These are phyloP conservation scores for Agrilus planipennis DNA, from an alignment of 1,140 invertebrate genomes.

Conservation along the genomic window DNA sequence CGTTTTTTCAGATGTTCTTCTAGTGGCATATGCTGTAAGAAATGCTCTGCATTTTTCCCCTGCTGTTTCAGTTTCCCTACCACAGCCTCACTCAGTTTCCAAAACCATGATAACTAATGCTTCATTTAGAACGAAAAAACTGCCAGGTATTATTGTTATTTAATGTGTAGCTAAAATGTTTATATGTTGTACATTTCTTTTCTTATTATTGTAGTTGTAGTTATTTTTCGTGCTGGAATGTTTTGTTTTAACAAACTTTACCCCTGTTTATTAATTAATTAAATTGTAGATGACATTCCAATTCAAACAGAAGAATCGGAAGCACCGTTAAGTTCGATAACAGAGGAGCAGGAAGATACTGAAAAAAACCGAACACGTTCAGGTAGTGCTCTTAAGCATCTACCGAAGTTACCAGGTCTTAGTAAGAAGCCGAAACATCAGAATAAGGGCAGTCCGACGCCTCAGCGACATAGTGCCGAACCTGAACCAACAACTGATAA, in stretches of 20 bases:
- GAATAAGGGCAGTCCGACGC: slow-evolving; percentile 20
- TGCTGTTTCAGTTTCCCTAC: slow-evolving; percentile 38
- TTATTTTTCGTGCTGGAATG: too few species aligned
- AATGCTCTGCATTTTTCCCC: slow-evolving; percentile 57
- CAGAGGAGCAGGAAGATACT: slow-evolving; percentile 29
- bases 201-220: too few species aligned
- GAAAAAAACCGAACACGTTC: slow-evolving; percentile 15
- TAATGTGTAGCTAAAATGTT: too few species aligned
- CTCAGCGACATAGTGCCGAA: slow-evolving; percentile 15
- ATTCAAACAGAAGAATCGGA: slow-evolving; percentile 27
- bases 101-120: slow-evolving; percentile 96
- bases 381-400: slow-evolving; percentile 27
- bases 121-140: slow-evolving; percentile 89
- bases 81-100: slow-evolving; percentile 65
- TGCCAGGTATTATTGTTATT: slow-evolving; percentile 74
- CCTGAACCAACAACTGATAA: slow-evolving; percentile 12
- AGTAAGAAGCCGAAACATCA: slow-evolving; percentile 30
- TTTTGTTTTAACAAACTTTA: too few species aligned
- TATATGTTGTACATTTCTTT: too few species aligned
- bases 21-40: slow-evolving; percentile 79
- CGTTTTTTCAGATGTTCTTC: slow-evolving; percentile 54
- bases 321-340: slow-evolving; percentile 28
- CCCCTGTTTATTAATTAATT: too few species aligned
- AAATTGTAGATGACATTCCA: slow-evolving; percentile 33
- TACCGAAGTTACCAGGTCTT: slow-evolving; percentile 30